These are phyloP conservation scores for Ligdia adustata DNA, from an alignment of 2,888 invertebrate genomes.

Conservation along the genomic window DNA sequence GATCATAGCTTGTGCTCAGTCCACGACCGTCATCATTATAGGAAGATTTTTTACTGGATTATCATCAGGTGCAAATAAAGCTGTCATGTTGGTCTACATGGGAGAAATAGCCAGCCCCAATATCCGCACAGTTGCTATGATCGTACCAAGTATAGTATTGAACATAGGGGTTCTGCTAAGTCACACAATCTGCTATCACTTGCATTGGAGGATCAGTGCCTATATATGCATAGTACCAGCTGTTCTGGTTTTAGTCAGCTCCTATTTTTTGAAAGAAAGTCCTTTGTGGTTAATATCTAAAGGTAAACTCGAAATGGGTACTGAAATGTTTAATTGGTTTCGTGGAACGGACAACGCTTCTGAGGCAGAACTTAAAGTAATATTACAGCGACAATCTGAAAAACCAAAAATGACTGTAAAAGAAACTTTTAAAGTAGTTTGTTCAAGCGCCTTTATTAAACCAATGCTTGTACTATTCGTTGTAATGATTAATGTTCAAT, in stretches of 20 bases:
- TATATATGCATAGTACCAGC: slow-evolving; percentile 13
- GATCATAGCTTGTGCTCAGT: slow-evolving; percentile 36
- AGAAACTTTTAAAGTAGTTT: slow-evolving; percentile 9
- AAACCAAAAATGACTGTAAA: slow-evolving; percentile 1
- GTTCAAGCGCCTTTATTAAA: slow-evolving; percentile 15
- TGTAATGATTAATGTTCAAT: slow-evolving; percentile 12
- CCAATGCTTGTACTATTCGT: slow-evolving; percentile 3
- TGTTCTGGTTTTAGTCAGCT: not conserved
- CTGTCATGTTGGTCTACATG: slow-evolving; percentile 41
- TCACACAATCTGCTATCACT: slow-evolving; percentile 20
- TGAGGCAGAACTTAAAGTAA: slow-evolving; percentile 39
- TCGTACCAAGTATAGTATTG: slow-evolving; percentile 8
- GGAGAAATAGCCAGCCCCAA: slow-evolving; percentile 41
- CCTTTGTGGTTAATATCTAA: slow-evolving; percentile 50
- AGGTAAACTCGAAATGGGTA: slow-evolving; percentile 43
- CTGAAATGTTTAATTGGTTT: slow-evolving; percentile 43
- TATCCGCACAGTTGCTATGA: slow-evolving; percentile 8
- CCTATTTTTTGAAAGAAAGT: slow-evolving; percentile 42
- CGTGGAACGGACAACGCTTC: slow-evolving; percentile 41
- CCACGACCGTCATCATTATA: slow-evolving; percentile 35
- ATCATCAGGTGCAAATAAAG: slow-evolving; percentile 40
- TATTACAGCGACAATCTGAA: slow-evolving; percentile 15
- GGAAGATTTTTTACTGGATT: slow-evolving; percentile 45
- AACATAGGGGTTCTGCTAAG: slow-evolving; percentile 16
- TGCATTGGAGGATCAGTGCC: slow-evolving; percentile 16